These are phyloP conservation scores for Athalia circularis DNA, from an alignment of 2,888 invertebrate genomes.

Conservation along the genomic window DNA sequence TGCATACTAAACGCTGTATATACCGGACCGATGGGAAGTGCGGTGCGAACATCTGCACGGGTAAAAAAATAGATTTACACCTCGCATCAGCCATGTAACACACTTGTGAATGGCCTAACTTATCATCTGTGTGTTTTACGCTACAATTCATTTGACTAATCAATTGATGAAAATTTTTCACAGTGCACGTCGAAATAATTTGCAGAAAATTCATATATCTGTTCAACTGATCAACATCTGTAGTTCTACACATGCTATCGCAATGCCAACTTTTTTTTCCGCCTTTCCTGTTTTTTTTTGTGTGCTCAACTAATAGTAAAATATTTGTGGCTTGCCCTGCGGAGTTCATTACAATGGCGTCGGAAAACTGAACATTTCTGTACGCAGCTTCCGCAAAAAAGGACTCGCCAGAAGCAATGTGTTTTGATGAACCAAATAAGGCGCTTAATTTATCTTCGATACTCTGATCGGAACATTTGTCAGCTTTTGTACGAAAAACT, in stretches of 20 bases:
- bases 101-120: constrained; percentile 26
- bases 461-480: background rate
- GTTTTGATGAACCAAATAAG: constrained; percentile 47
- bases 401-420: constrained; percentile 47
- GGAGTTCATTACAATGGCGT: background rate
- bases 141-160: background rate
- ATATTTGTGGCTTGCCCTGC: background rate
- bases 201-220: background rate
- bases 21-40: constrained; percentile 51
- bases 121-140: background rate
- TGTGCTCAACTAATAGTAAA: background rate
- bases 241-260: background rate
- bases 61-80: constrained; percentile 51
- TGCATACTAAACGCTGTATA: constrained; percentile 48
- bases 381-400: constrained; percentile 50
- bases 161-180: background rate
- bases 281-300: background rate
- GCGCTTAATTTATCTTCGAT: constrained; percentile 2
- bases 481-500: background rate
- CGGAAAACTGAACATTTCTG: background rate
- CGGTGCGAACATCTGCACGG: constrained; percentile 49
- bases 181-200: background rate
- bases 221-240: background rate
- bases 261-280: background rate
- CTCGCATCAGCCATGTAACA: constrained; percentile 42